A percentile compares a stretch with the other conserved stretches of the same genome.
phyloP scores from a whole-genome alignment of 2,113 vertebrate genomes.

The Mixornis gularis region DNA sequence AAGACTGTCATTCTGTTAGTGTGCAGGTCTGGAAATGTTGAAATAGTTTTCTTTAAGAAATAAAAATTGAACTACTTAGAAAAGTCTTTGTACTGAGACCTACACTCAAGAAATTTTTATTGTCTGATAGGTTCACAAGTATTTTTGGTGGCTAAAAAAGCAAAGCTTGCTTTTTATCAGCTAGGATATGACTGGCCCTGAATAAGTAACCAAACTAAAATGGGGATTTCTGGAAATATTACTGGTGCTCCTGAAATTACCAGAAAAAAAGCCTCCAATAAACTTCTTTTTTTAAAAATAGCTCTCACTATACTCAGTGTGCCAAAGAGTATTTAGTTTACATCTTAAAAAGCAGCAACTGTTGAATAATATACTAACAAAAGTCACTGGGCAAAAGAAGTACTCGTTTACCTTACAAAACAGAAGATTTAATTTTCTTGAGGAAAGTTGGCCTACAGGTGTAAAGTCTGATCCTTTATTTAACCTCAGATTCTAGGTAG shows the following conservation, averaged over 20 bases:
- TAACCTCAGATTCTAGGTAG: not conserved
- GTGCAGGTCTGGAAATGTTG: not conserved
- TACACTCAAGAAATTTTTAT: not conserved
- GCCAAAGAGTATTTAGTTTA: not conserved
- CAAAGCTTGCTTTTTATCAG: not conserved
- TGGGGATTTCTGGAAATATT: not conserved
- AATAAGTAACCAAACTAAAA: not conserved
- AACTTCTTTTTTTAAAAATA: not conserved
- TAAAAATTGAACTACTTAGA: not conserved
- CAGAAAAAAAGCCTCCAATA: accelerated
- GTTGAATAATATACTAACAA: not conserved
- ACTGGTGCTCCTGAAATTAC: not conserved
- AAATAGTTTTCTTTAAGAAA: not conserved
- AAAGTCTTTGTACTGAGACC: not conserved
- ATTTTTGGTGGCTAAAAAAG: not conserved
- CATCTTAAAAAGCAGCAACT: not conserved
- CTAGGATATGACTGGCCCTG: not conserved
- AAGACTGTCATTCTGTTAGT: not conserved
- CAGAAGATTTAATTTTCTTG: not conserved
- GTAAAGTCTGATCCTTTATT: not conserved
- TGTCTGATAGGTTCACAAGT: not conserved
- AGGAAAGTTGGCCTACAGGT: not conserved
- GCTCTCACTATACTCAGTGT: not conserved
- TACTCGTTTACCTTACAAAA: not conserved
- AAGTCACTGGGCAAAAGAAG: not conserved